Conservation (phyloP, 2,113 vertebrate genomes). For the Bagarius yarrelli region DNA sequence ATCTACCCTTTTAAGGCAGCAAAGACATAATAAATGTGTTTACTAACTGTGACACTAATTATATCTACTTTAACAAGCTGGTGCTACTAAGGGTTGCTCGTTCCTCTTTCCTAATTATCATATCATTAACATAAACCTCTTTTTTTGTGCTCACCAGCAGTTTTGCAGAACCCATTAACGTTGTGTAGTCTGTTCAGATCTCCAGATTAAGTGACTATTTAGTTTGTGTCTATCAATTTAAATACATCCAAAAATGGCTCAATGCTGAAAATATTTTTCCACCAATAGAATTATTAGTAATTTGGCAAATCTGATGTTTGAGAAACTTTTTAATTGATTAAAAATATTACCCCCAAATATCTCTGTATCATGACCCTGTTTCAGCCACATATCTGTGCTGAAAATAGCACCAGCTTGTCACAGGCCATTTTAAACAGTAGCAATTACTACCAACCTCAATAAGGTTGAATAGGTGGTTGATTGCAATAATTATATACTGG, state of each 20-base stretch:
- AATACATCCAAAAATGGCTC: neutral
- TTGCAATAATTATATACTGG: neutral
- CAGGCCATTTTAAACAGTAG: neutral
- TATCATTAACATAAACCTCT: neutral
- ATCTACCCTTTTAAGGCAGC: neutral
- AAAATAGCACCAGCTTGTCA: constrained; percentile 18
- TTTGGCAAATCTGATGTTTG: neutral
- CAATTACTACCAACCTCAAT: constrained; percentile 20
- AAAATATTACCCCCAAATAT: neutral
- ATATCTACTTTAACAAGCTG: neutral
- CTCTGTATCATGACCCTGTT: neutral
- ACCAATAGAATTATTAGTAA: neutral
- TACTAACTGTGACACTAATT: neutral
- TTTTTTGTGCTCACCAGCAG: too few relatives aligned
- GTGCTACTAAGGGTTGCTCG: neutral
- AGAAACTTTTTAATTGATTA: neutral
- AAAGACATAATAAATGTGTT: neutral
- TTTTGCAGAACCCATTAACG: neutral
- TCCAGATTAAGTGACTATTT: neutral
- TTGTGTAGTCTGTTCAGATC: neutral
- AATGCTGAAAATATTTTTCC: neutral
- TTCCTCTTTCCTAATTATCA: neutral
- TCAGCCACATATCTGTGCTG: neutral
- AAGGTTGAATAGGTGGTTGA: constrained; percentile 20
- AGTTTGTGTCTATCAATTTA: neutral